phyloP scores from a whole-genome alignment of 35 echinoderm and acorn worm species.

The Nesometra sesokonis region DNA sequence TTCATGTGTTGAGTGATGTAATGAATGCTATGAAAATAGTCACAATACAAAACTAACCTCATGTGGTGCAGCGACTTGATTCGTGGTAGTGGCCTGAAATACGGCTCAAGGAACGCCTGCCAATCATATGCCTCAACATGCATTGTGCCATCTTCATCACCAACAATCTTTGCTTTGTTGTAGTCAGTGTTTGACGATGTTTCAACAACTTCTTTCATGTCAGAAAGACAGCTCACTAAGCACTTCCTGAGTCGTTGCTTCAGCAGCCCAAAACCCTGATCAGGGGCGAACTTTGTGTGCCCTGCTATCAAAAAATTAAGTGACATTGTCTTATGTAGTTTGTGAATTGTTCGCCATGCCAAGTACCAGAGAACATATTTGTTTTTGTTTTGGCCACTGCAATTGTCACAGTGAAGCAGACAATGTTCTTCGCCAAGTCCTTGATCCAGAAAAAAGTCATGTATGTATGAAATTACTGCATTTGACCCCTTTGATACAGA shows the following conservation, averaged over 20 bases:
- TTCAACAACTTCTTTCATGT: not conserved
- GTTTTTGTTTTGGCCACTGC: not conserved
- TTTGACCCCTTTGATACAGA: not conserved
- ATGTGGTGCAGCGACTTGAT: not conserved
- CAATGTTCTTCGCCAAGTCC: not conserved
- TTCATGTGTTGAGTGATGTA: too few relatives aligned
- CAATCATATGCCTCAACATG: not conserved
- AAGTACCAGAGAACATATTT: not conserved
- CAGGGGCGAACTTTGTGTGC: conserved; percentile 28
- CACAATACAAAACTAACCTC: not conserved
- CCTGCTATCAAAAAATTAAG: conserved; percentile 28
- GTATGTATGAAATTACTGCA: not conserved
- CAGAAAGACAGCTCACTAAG: not conserved
- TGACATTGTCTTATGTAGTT: not conserved
- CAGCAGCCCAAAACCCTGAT: not conserved
- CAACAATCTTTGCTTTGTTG: not conserved
- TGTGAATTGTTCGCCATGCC: not conserved
- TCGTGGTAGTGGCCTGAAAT: not conserved
- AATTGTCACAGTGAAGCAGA: not conserved
- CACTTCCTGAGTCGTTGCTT: not conserved
- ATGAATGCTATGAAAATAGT: too few relatives aligned
- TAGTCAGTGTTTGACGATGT: not conserved
- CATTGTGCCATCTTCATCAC: not conserved
- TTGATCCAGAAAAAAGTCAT: not conserved
- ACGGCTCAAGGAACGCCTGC: not conserved